Conservation (phyloP, 2,113 vertebrate species). For the Raja brachyura region DNA sequence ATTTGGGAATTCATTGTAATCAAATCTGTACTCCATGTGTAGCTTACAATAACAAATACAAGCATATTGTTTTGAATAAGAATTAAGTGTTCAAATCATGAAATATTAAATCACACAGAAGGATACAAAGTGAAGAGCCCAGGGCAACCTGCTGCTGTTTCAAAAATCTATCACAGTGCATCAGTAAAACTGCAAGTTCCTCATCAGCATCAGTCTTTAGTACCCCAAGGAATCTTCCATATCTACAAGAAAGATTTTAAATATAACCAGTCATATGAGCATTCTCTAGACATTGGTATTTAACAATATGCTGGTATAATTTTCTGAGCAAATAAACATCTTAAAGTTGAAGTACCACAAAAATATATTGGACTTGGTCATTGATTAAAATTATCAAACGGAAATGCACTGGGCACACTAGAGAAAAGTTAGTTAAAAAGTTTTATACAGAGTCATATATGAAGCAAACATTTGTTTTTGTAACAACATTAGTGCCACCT, state of each 20-base stretch:
- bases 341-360: neutral
- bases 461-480: neutral
- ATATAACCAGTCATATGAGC: slow-evolving; percentile 35
- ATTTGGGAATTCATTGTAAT: slow-evolving; percentile 2
- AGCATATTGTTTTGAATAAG: neutral
- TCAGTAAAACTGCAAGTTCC: slow-evolving; percentile 63
- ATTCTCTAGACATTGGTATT: neutral
- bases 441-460: no score
- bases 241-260: slow-evolving; percentile 57
- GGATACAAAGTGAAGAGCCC: slow-evolving; percentile 74
- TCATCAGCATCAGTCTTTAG: slow-evolving; percentile 59
- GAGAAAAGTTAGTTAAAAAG: neutral
- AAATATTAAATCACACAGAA: slow-evolving; percentile 46
- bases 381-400: neutral
- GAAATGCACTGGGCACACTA: neutral
- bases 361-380: neutral
- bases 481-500: slow-evolving; percentile 13
- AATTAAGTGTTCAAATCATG: neutral
- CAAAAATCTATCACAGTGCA: slow-evolving; percentile 67
- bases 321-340: neutral
- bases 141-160: slow-evolving; percentile 60
- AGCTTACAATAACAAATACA: neutral
- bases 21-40: neutral
- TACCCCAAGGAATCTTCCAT: slow-evolving; percentile 68
- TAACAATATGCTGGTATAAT: neutral